These are phyloP conservation scores for Aplidium turbinatum DNA, from an alignment of 23 tunicate species.

Conservation along the genomic window DNA sequence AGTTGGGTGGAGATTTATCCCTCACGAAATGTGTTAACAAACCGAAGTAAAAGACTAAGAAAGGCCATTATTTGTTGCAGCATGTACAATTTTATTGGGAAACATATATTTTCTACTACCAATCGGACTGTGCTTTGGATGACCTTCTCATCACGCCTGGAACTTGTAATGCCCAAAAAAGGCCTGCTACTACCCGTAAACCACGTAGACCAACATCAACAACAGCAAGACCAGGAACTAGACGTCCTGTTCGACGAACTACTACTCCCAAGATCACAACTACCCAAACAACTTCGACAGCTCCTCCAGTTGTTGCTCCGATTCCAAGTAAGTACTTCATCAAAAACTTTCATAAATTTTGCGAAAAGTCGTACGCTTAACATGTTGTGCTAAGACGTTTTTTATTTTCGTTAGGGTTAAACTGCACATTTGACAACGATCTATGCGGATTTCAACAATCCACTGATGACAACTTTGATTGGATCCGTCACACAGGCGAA, in stretches of 20 bases:
- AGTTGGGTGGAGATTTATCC: too few relatives aligned
- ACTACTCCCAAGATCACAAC: conserved; percentile 20
- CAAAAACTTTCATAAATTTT: too few relatives aligned
- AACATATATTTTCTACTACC: conserved; percentile 80
- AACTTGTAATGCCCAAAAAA: neutral
- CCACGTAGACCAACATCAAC: conserved; percentile 2
- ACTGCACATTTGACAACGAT: conserved; percentile 70
- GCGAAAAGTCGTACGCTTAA: too few relatives aligned
- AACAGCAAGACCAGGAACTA: conserved; percentile 32
- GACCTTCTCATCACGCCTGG: conserved; percentile 53
- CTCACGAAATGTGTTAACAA: too few relatives aligned
- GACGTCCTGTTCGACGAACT: neutral
- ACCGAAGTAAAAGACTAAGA: too few relatives aligned
- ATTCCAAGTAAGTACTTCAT: too few relatives aligned
- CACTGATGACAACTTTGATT: conserved; percentile 58
- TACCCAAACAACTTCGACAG: conserved; percentile 39
- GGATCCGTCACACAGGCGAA: conserved; percentile 30
- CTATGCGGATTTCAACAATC: conserved; percentile 70
- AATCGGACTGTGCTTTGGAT: conserved; percentile 86
- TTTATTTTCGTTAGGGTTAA: conserved; percentile 22
- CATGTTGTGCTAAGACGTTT: neutral
- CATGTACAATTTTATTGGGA: conserved; percentile 93
- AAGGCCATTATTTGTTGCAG: conserved; percentile 54
- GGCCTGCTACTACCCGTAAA: conserved; percentile 22
- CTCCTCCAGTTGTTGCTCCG: conserved; percentile 20